Evolutionary conservation across 2,888 invertebrate species (phyloP).

Genomic region (Tetheella fluctuosa): DNA sequence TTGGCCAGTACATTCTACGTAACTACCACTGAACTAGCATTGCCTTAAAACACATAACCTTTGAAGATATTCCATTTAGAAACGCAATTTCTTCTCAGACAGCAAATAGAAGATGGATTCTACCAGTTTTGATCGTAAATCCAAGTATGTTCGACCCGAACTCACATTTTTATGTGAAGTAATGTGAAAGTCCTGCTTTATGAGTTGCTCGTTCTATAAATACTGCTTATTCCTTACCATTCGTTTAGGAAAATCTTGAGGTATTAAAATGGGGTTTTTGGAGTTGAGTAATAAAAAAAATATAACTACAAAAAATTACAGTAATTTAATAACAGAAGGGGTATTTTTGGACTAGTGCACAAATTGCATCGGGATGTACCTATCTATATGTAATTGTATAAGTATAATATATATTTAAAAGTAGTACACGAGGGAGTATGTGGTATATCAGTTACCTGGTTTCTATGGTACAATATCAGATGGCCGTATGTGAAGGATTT

Average conservation of each 20-base stretch:
- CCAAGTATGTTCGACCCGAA: slow-evolving; percentile 18
- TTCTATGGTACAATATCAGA: too few relatives aligned
- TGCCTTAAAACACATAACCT: too few relatives aligned
- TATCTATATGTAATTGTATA: too few relatives aligned
- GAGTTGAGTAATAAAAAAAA: not conserved
- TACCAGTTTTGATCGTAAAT: slow-evolving; percentile 23
- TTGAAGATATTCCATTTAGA: not conserved
- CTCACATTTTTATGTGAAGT: slow-evolving; percentile 28
- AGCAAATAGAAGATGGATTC: slow-evolving; percentile 5
- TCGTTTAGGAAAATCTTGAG: not conserved
- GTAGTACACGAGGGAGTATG: too few relatives aligned
- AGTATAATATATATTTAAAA: too few relatives aligned
- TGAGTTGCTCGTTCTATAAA: slow-evolving; percentile 17
- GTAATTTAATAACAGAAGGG: too few relatives aligned
- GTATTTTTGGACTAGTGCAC: too few relatives aligned
- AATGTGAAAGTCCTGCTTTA: slow-evolving; percentile 27
- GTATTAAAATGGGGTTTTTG: not conserved
- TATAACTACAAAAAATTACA: not conserved
- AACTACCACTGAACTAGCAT: too few relatives aligned
- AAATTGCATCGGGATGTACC: too few relatives aligned
- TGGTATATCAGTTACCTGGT: too few relatives aligned
- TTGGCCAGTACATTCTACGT: too few relatives aligned
- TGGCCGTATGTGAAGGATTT: too few relatives aligned
- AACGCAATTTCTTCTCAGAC: slow-evolving; percentile 3
- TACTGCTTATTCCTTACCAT: slow-evolving; percentile 5